These are phyloP conservation scores for Andrena minutula DNA, from an alignment of 2,888 invertebrate species.

Conservation along the genomic window DNA sequence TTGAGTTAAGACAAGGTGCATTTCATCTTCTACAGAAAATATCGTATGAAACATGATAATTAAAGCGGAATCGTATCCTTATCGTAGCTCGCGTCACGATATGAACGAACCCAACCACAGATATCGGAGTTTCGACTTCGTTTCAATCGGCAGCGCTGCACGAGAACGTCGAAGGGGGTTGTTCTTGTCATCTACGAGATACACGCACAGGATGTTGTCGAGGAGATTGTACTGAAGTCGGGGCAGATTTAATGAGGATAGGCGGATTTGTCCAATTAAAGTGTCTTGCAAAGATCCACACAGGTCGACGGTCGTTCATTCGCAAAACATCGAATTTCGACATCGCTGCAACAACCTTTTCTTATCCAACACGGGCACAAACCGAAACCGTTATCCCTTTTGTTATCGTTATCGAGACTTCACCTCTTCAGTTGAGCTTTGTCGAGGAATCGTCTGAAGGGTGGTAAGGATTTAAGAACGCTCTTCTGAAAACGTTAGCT, in stretches of 20 bases:
- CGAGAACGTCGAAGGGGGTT: constrained; percentile 78
- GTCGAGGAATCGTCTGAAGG: constrained; percentile 17
- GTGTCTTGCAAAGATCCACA: constrained; percentile 85
- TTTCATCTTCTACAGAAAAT: background rate
- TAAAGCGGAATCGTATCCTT: constrained; percentile 38
- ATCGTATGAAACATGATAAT: constrained; percentile 10
- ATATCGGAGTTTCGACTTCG: constrained; percentile 76
- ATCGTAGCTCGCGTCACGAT: background rate
- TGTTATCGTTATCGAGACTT: constrained; percentile 63
- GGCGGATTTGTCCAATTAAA: constrained; percentile 86
- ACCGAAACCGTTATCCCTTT: constrained; percentile 65
- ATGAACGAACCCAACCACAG: constrained; percentile 11
- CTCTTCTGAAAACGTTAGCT: background rate
- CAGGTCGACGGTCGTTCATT: constrained; percentile 76
- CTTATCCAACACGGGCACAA: constrained; percentile 66
- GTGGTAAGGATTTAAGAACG: constrained; percentile 3
- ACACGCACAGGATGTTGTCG: constrained; percentile 55
- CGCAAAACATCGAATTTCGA: constrained; percentile 80
- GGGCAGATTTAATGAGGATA: constrained; percentile 85
- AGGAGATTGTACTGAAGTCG: constrained; percentile 67
- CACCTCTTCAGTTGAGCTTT: constrained; percentile 26
- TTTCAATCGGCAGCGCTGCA: constrained; percentile 76
- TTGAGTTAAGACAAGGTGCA: background rate
- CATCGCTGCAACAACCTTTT: constrained; percentile 69
- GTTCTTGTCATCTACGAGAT: constrained; percentile 73